Evolutionary conservation across 2,113 vertebrate genomes (phyloP).

Genomic region (Oxyura jamaicensis): DNA sequence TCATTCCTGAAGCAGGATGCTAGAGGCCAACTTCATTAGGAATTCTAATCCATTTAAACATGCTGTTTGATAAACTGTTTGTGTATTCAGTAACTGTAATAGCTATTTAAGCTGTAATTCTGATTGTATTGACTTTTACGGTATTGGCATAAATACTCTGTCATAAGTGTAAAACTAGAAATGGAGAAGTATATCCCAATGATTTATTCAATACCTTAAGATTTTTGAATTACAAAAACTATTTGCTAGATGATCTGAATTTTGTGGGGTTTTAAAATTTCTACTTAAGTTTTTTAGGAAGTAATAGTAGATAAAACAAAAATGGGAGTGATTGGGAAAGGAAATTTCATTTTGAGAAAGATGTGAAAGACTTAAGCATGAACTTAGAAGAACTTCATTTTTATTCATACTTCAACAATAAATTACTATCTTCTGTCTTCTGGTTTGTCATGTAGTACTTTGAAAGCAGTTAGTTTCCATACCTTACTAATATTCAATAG

Average conservation of each 20-base stretch:
- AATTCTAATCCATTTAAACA: neutral
- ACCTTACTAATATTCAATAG: neutral
- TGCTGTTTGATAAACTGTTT: neutral
- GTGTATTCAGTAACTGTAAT: neutral
- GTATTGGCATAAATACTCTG: neutral
- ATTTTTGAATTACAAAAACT: neutral
- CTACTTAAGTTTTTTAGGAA: neutral
- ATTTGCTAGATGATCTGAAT: neutral
- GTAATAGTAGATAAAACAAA: neutral
- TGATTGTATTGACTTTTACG: neutral
- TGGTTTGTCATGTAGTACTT: neutral
- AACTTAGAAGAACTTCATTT: neutral
- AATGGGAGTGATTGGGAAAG: neutral
- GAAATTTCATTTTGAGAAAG: neutral
- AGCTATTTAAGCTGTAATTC: neutral
- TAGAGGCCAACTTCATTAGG: neutral
- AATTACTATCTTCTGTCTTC: neutral
- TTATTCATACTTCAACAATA: neutral
- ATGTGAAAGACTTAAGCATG: neutral
- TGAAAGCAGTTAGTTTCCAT: neutral
- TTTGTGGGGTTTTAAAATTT: neutral
- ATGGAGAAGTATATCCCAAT: neutral
- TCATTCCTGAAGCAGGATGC: neutral
- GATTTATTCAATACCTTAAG: neutral
- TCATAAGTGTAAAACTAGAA: neutral